These are phyloP conservation scores for Astropecten irregularis DNA, from an alignment of 53 echinoderm and acorn worm species.

Conservation along the genomic window DNA sequence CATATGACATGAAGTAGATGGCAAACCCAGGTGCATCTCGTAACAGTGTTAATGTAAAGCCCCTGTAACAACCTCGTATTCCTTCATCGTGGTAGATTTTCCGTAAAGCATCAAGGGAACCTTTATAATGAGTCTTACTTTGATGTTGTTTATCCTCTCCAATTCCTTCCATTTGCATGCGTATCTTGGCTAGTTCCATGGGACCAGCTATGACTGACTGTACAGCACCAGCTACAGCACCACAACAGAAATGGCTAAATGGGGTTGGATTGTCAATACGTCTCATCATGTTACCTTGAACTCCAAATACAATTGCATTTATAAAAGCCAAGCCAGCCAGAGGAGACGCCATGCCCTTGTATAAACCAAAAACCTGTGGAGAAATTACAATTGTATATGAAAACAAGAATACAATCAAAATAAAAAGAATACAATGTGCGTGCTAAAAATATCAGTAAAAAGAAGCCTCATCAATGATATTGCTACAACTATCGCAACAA, in stretches of 20 bases:
- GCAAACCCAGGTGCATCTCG: conserved; percentile 90
- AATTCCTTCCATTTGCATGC: conserved; percentile 86
- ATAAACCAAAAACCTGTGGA: conserved; percentile 88
- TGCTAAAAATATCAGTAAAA: conserved; percentile 3
- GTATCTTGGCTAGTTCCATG: conserved; percentile 95
- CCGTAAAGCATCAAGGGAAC: conserved; percentile 79
- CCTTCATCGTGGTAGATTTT: conserved; percentile 80
- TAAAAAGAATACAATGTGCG: not conserved
- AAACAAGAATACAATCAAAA: not conserved
- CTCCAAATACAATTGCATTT: conserved; percentile 92
- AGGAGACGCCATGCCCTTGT: conserved; percentile 98
- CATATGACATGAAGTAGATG: conserved; percentile 86
- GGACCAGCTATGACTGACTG: conserved; percentile 89
- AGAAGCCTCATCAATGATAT: too few species aligned
- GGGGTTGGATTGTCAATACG: conserved; percentile 84
- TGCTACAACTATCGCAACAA: too few species aligned
- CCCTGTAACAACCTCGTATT: conserved; percentile 78
- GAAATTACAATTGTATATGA: too few species aligned
- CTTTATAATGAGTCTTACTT: conserved; percentile 56
- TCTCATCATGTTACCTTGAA: conserved; percentile 92
- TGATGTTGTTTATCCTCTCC: conserved; percentile 57
- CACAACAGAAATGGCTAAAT: conserved; percentile 80
- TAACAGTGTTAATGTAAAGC: conserved; percentile 67
- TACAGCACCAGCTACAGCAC: conserved; percentile 77
- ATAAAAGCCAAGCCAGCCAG: conserved; percentile 89